These are phyloP conservation scores for Clamator glandarius DNA, from an alignment of 2,797 vertebrate genomes.

Conservation along the genomic window DNA sequence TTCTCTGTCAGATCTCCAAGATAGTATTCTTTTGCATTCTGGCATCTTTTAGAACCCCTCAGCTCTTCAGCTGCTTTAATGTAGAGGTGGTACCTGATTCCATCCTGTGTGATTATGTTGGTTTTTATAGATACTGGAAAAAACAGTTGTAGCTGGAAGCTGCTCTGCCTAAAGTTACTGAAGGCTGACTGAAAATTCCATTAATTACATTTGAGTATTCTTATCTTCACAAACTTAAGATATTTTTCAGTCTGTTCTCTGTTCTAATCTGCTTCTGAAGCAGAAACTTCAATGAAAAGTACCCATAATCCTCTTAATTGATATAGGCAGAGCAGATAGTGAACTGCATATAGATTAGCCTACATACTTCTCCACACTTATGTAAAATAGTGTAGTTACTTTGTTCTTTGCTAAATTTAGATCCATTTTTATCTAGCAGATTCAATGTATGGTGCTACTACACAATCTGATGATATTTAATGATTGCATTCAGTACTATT, in stretches of 20 bases:
- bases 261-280: background rate
- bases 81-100: background rate
- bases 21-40: background rate
- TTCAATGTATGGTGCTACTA: background rate
- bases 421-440: background rate
- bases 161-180: background rate
- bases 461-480: background rate
- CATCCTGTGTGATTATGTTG: background rate
- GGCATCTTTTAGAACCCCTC: background rate
- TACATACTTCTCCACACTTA: background rate
- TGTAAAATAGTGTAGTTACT: background rate
- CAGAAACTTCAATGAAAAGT: background rate
- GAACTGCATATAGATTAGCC: background rate
- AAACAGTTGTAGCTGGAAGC: background rate
- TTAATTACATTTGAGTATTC: background rate
- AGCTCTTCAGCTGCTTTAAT: background rate
- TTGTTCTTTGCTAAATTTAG: constrained; percentile 14
- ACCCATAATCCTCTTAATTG: background rate
- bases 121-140: background rate
- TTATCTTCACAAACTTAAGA: background rate
- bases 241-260: background rate
- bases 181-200: background rate
- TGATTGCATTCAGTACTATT: background rate
- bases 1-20: background rate
- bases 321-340: background rate